These are phyloP conservation scores for Macrostomum lignano DNA, from an alignment of 1,140 invertebrate genomes.

Conservation along the genomic window DNA sequence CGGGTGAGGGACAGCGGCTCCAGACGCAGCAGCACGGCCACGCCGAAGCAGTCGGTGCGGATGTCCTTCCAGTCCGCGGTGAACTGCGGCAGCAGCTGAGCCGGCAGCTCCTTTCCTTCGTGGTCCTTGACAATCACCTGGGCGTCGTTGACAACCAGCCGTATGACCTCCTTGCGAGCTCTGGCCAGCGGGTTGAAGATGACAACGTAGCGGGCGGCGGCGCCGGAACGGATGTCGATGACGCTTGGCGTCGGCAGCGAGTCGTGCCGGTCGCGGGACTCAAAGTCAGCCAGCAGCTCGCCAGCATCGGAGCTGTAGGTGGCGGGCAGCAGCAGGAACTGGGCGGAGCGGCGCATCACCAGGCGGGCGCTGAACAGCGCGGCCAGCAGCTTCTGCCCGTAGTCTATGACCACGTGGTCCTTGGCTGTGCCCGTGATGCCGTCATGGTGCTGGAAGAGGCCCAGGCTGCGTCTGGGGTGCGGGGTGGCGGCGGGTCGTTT, in stretches of 20 bases:
- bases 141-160: constrained; percentile 35
- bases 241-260: constrained; percentile 9
- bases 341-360: constrained; percentile 8
- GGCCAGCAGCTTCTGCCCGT: constrained; percentile 42
- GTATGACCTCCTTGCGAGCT: constrained; percentile 37
- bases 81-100: constrained; percentile 41
- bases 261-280: no score
- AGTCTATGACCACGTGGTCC: constrained; percentile 63
- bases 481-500: constrained; percentile 1
- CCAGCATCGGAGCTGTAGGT: no score
- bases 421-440: constrained; percentile 75
- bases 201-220: constrained; percentile 25
- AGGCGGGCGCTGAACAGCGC: constrained; percentile 8
- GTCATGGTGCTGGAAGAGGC: constrained; percentile 89
- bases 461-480: constrained; percentile 32
- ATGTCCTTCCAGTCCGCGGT: no score
- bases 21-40: no score
- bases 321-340: no score
- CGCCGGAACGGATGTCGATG: no score
- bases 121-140: constrained; percentile 34
- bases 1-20: no score
- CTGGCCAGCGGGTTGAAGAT: constrained; percentile 43
- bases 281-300: no score
- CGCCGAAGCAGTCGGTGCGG: no score
- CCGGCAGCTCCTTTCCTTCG: constrained; percentile 32